Base-by-base conservation (phyloP, 2,113 vertebrate species). In the Ictalurus furcatus region DNA sequence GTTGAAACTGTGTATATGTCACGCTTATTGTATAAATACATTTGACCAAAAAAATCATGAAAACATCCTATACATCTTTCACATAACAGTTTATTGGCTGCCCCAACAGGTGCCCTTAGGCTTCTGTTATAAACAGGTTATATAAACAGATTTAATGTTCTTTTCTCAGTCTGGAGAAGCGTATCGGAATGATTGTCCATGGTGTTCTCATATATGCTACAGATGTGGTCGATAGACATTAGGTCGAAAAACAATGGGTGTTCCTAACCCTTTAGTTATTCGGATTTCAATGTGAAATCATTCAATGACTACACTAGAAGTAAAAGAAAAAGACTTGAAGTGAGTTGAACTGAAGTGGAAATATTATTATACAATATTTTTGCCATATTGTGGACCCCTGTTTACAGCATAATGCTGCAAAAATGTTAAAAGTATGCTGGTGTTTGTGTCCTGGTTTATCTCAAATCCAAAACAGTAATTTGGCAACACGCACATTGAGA, bases 381-480 rank as follows among this genome's bases (percentile, higher is more conserved):
- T 83, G 56, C 21, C 58, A 84, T 88, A 76, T 44, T 85, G 40
- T 52, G 40, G 82, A 30, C 59, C 81, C 76, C 30, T 76, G 87
- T 65, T 85, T 71, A 83, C 58, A 61, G 19, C 71, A 54, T 65
- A 37, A 28, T 67, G 44, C 23, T 54, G 21, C 58, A 76, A 76
- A 87, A 84, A 74, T 78, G 82, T 67, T 79, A 30, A 61, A 84
- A 88, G 79, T 85, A 6, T 79, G 82, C 61, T 54, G 71, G 19
- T 71, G 69, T 84, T 71, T 91, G 65, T 84, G 71, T 56, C 52
- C 52, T 80, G 82, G 63, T 88, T 88, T 63, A n/a, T 88, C 30
- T 84, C 48, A 59, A 30, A 74, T 69, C 67, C 28, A 48, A 80
- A 89, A n/a, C 54, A 82, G 44, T 80, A 37, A 69, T 44, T 87